phyloP scores from a whole-genome alignment of 2,113 vertebrate species.

The Zosterops borbonicus region DNA sequence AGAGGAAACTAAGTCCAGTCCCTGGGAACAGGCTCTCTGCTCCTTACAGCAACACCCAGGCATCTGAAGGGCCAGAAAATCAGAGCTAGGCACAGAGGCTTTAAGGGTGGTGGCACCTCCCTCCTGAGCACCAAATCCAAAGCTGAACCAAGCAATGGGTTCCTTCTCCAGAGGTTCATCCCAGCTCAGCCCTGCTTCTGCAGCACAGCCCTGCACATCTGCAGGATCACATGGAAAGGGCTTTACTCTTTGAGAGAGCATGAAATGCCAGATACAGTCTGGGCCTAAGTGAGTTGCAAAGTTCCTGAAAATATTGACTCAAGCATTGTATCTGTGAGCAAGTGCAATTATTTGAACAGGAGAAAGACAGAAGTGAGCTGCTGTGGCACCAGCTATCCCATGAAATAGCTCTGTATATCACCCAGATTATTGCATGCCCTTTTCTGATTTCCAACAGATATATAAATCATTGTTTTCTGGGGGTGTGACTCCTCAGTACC shows the following conservation, averaged over 20 bases:
- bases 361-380: neutral
- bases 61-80: neutral
- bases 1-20: neutral
- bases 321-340: neutral
- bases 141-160: neutral
- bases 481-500: neutral
- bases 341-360: neutral
- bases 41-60: neutral
- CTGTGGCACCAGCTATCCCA: neutral
- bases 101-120: neutral
- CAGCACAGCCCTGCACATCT: neutral
- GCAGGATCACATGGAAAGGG: rapidly evolving
- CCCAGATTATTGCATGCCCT: neutral
- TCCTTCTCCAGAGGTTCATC: neutral
- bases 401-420: neutral
- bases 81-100: neutral
- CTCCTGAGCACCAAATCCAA: neutral
- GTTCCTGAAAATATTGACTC: neutral
- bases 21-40: neutral
- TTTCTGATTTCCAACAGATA: neutral
- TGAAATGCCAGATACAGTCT: neutral
- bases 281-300: neutral
- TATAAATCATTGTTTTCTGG: neutral
- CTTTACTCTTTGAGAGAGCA: neutral
- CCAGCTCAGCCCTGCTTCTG: neutral